Evolutionary conservation across 2,113 vertebrate species (phyloP).

Genomic region (Pyxicephalus adspersus): DNA sequence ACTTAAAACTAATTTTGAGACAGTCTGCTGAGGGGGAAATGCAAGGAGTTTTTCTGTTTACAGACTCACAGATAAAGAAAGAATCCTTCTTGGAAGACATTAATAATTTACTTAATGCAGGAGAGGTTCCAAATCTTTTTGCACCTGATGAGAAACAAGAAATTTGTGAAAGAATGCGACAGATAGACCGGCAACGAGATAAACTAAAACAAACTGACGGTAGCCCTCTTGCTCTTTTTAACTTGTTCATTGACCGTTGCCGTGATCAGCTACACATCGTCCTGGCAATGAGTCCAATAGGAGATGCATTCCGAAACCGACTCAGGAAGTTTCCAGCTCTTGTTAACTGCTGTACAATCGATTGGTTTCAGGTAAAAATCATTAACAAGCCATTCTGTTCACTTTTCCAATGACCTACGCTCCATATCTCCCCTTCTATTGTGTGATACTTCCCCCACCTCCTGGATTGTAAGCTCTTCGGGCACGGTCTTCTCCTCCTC

Average conservation of each 20-base stretch:
- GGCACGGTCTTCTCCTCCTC: too few species aligned
- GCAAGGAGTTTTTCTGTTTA: conserved; percentile 88
- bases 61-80: conserved; percentile 88
- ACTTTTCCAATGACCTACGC: too few species aligned
- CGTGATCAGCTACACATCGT: conserved; percentile 87
- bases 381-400: too few species aligned
- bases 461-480: too few species aligned
- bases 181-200: conserved; percentile 82
- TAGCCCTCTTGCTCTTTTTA: conserved; percentile 84
- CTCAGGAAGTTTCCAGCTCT: conserved; percentile 88
- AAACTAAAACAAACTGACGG: conserved; percentile 87
- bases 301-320: conserved; percentile 84
- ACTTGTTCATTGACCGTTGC: conserved; percentile 90
- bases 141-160: conserved; percentile 86
- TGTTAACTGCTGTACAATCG: conserved; percentile 92
- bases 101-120: conserved; percentile 88
- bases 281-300: conserved; percentile 90
- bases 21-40: conserved; percentile 80
- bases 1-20: conserved; percentile 82
- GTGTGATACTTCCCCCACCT: too few species aligned
- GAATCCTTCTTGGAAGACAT: conserved; percentile 91
- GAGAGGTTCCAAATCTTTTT: conserved; percentile 91
- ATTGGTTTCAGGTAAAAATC: conserved; percentile 91
- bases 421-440: too few species aligned
- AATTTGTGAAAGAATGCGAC: conserved; percentile 86